phyloP scores from a whole-genome alignment of 1,140 invertebrate genomes.

The Pomacea maculata region DNA sequence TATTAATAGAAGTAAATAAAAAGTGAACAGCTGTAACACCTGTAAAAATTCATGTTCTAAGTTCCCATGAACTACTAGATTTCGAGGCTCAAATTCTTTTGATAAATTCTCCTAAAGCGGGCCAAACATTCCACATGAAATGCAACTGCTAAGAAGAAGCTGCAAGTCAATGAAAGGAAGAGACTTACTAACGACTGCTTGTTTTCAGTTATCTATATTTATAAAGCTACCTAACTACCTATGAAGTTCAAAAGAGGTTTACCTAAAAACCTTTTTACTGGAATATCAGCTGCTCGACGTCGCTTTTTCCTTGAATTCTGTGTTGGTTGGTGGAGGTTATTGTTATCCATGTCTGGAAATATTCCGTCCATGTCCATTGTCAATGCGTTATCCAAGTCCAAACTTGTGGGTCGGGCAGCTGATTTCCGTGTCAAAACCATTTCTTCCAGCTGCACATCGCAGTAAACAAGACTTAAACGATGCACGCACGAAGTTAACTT shows the following conservation, averaged over 20 bases:
- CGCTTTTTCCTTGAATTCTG: slow-evolving; percentile 54
- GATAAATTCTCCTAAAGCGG: no score
- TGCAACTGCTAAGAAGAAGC: no score
- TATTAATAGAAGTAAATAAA: no score
- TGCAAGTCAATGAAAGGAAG: no score
- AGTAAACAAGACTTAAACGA: neutral
- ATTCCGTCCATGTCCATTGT: slow-evolving; percentile 51
- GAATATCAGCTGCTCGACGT: slow-evolving; percentile 53
- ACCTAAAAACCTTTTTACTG: slow-evolving; percentile 61
- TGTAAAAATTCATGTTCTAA: no score
- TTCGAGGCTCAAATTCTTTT: no score
- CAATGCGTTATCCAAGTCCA: slow-evolving; percentile 53
- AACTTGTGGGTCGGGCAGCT: slow-evolving; percentile 48
- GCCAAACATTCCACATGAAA: no score
- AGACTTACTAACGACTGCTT: no score
- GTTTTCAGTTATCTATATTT: no score
- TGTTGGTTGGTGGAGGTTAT: slow-evolving; percentile 35
- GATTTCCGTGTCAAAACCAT: slow-evolving; percentile 42
- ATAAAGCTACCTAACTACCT: no score
- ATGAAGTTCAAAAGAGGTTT: slow-evolving; percentile 11
- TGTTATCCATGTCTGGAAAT: slow-evolving; percentile 46
- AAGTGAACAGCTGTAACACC: no score
- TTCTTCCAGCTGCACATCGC: slow-evolving; percentile 48
- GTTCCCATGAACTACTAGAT: no score
- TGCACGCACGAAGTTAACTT: neutral